Base-by-base conservation (phyloP, 2,888 invertebrate genomes). In the Dryobota labecula region DNA sequence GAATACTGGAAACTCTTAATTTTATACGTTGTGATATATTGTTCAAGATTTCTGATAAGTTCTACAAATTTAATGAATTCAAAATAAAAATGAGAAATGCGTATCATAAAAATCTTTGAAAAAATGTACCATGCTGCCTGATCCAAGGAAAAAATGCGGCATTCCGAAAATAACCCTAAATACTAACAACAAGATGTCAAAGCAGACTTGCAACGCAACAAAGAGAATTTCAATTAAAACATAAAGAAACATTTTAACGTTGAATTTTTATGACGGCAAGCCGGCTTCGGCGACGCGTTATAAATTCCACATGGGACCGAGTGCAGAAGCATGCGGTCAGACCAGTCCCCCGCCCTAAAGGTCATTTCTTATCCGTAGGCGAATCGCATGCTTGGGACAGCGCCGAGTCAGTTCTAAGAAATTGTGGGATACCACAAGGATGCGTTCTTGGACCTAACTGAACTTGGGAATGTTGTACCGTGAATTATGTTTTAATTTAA, bases 271-370 rank as follows among this genome's bases (percentile, higher is more conserved):
- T 81, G 88, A 87, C 85, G 82, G 82, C 84, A 81, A 78, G 84
- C 86, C 85, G 84, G 88, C 86, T 85, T 85, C 78, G 70, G 81
- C 74, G 71, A 80, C 73, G 76, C 71, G 86, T 90, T 91, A 89
- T 91, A 91, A 91, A 93, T 93, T 92, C 92, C 92, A 84, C 83
- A 83, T 86, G 84, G 84, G 80, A 79, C 80, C 79, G 84, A 81
- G 84, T 87, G 86, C 84, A 81, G 86, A 94, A 92, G 92, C 91
- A 94, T 94, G 94, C 91, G 88, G 94, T 94, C 90, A 80, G 87
- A 94, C 95, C 92, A 93, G 95, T 95, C 90, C 87, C 84, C 86
- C 90, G 90, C 91, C 89, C 91, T 91, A 93, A 93, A 94, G 94
- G 95, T 94, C 94, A 93, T 88, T 87, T 88, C 89, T 92, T 93